A percentile compares a stretch with the other conserved stretches of the same genome.
Conservation (phyloP, 2,888 invertebrate genomes). For the Fragum sueziense region DNA sequence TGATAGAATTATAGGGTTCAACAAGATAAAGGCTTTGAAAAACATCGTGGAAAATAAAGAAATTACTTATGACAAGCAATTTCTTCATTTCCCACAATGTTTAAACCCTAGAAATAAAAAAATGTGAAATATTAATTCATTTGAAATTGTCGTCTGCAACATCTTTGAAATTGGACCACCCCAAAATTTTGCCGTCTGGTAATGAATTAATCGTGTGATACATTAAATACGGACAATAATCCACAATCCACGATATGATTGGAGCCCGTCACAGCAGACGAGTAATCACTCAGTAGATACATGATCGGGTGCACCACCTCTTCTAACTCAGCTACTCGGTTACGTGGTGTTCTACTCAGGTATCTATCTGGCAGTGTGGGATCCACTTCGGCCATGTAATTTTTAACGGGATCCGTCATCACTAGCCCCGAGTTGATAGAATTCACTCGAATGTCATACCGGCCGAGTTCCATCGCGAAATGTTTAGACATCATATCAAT, state of each 20-base stretch:
- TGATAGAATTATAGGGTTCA: too few relatives aligned
- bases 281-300: constrained; percentile 10
- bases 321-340: constrained; percentile 85
- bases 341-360: constrained; percentile 91
- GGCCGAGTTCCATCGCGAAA: constrained; percentile 93
- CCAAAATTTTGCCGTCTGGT: too few relatives aligned
- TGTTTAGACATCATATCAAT: constrained; percentile 86
- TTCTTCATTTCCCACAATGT: too few relatives aligned
- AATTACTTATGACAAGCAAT: too few relatives aligned
- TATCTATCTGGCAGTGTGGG: constrained; percentile 85
- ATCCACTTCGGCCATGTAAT: constrained; percentile 83
- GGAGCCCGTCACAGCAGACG: not conserved
- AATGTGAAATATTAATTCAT: too few relatives aligned
- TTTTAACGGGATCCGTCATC: constrained; percentile 92
- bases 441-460: constrained; percentile 91
- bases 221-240: not conserved
- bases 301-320: constrained; percentile 7
- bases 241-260: not conserved
- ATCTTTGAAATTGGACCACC: too few relatives aligned
- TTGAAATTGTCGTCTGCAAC: too few relatives aligned
- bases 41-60: too few relatives aligned
- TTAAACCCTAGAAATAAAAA: too few relatives aligned
- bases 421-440: constrained; percentile 96
- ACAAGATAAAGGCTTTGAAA: too few relatives aligned
- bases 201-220: too few relatives aligned